Conservation (phyloP, 2,888 invertebrate genomes). For the Caenorhabditis sp. region DNA sequence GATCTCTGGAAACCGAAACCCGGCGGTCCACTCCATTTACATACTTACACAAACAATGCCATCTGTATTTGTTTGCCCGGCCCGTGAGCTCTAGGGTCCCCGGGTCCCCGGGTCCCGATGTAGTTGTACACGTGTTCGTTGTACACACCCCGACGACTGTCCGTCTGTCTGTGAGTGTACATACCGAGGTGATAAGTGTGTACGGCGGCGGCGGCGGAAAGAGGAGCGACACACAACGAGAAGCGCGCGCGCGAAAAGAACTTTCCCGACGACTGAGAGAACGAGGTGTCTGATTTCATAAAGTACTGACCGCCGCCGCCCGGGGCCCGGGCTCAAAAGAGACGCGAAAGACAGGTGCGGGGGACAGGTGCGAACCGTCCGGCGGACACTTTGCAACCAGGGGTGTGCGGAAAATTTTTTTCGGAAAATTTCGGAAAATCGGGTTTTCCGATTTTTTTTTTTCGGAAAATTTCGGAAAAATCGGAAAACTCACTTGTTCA, state of each 20-base stretch:
- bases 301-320: constrained; percentile 16
- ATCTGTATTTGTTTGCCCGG: constrained; percentile 56
- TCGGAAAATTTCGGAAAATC: too few species aligned
- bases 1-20: constrained; percentile 3
- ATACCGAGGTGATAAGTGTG: constrained; percentile 42
- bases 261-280: neutral
- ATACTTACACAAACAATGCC: constrained; percentile 50
- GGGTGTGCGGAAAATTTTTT: too few species aligned
- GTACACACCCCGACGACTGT: too few species aligned
- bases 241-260: constrained; percentile 32
- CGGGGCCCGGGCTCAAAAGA: neutral
- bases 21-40: constrained; percentile 34
- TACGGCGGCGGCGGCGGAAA: neutral
- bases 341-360: neutral
- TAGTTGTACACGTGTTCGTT: neutral
- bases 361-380: neutral
- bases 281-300: constrained; percentile 36
- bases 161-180: neutral
- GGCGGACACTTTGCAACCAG: too few species aligned
- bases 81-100: constrained; percentile 6
- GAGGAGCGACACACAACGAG: too few species aligned
- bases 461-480: too few species aligned
- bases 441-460: too few species aligned
- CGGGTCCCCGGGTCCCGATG: neutral
- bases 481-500: too few species aligned